Percentiles rank a stretch among this genome's conserved stretches.
Evolutionary conservation across 1,140 invertebrate genomes (phyloP).

Genomic region (Drosophila tsacasi): DNA sequence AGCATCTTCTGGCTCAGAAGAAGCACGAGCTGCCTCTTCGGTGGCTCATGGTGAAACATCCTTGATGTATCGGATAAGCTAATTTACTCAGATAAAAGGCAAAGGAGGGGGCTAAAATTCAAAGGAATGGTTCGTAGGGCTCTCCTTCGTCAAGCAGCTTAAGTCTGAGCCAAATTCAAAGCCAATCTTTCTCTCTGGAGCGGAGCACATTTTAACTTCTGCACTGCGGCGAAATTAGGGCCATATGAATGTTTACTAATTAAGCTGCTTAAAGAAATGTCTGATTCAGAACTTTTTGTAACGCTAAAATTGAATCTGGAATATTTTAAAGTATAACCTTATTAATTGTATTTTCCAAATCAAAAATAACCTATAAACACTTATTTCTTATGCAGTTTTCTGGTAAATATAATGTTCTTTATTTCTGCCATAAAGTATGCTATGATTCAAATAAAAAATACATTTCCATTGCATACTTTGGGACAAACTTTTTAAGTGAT

Average conservation of each 20-base stretch:
- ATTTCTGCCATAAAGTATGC: no score
- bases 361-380: no score
- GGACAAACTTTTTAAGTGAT: neutral
- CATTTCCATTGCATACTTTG: neutral
- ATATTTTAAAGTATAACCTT: neutral
- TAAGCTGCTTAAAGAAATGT: no score
- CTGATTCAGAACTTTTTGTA: accelerated
- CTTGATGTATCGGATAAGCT: conserved; percentile 78
- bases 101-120: conserved; percentile 26
- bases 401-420: no score
- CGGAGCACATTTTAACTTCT: conserved; percentile 3
- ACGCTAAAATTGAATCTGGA: no score
- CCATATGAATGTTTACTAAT: neutral
- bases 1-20: neutral
- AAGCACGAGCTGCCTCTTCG: conserved; percentile 6
- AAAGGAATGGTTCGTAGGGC: neutral
- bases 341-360: neutral
- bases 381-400: neutral
- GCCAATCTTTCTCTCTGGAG: neutral
- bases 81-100: conserved; percentile 75
- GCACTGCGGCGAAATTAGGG: neutral
- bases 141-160: conserved; percentile 3
- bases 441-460: neutral
- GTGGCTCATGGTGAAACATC: conserved; percentile 22
- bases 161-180: conserved; percentile 12